Evolutionary conservation across 2,113 vertebrate genomes (phyloP).

Genomic region (Leucoraja erinaceus): DNA sequence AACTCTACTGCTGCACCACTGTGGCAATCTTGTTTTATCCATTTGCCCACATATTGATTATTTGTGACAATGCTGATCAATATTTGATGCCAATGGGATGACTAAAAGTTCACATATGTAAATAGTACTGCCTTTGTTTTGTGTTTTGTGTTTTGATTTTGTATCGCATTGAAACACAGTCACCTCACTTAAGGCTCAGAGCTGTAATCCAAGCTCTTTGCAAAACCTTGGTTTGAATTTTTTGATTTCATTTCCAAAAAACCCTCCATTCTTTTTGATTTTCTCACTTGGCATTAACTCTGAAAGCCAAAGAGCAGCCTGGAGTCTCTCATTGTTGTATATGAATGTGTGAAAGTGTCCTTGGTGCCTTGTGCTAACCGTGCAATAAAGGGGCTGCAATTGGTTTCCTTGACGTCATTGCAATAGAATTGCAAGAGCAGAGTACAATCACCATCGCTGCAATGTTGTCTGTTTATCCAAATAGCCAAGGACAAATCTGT

Average conservation of each 20-base stretch:
- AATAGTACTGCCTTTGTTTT: neutral
- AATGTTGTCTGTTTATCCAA: too few species aligned
- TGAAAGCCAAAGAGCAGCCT: neutral
- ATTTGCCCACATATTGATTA: neutral
- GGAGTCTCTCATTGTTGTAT: too few species aligned
- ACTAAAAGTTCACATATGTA: neutral
- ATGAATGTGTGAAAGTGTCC: too few species aligned
- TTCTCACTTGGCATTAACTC: neutral
- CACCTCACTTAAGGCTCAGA: neutral
- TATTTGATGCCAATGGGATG: neutral
- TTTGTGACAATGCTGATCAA: neutral
- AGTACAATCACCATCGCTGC: too few species aligned
- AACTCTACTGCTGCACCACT: too few species aligned
- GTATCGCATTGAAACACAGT: neutral
- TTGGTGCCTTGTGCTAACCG: too few species aligned
- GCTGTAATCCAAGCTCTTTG: neutral
- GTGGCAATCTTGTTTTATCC: neutral
- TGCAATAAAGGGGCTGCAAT: too few species aligned
- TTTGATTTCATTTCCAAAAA: neutral
- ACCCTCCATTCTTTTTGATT: neutral
- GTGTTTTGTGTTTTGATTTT: neutral
- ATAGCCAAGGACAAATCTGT: too few species aligned
- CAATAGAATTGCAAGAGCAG: too few species aligned
- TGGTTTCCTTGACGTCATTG: too few species aligned
- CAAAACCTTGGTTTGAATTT: neutral